Base-by-base conservation (phyloP, 2,797 vertebrate genomes). In the Borostomias antarcticus region DNA sequence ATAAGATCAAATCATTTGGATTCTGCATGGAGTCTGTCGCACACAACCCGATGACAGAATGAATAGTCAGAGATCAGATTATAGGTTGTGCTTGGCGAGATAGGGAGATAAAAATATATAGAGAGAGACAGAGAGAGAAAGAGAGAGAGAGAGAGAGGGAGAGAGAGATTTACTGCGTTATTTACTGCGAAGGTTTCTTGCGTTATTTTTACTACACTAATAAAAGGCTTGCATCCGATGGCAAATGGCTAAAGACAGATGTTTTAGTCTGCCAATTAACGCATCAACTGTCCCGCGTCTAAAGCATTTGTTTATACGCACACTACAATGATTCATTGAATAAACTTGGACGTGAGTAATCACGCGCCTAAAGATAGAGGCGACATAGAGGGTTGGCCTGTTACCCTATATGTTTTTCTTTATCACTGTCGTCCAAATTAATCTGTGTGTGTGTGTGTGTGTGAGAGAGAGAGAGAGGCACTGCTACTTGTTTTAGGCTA, bases 271-370 rank as follows among this genome's bases (percentile, higher is more conserved):
- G 13, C 21, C 9, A 28, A 68, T 53, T 5, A 17, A n/a, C 13
- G 17, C 15, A 4, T 30, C 23, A 8, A 8, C 28, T 17, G 23
- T 50, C n/a, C 29, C 6, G n/a, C 9, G 23, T 35, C 30, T n/a
- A 26, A 58, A 54, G 64, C 23, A 51, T 59, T 62, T 51, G 62
- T 48, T 60, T 45, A 17, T 64, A 32, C 29, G 37, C 29, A 58
- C 43, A 50, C 43, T 57, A 15, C 64, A 74, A 50, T 62, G 70
- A 63, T 62, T 33, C 56, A 66, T 59, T 70, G 40, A 62, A 73
- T 78, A 61, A 75, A 82, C 52, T 57, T 67, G 50, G 35, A 26
- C 60, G 63, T 52, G 66, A 72, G 58, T 64, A 57, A 56, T 10
- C 33, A 48, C 66, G 60, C 48, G 30, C 51, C 25, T 25, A 57